phyloP scores from a whole-genome alignment of 2,888 invertebrate genomes.

The Cephus runcator region DNA sequence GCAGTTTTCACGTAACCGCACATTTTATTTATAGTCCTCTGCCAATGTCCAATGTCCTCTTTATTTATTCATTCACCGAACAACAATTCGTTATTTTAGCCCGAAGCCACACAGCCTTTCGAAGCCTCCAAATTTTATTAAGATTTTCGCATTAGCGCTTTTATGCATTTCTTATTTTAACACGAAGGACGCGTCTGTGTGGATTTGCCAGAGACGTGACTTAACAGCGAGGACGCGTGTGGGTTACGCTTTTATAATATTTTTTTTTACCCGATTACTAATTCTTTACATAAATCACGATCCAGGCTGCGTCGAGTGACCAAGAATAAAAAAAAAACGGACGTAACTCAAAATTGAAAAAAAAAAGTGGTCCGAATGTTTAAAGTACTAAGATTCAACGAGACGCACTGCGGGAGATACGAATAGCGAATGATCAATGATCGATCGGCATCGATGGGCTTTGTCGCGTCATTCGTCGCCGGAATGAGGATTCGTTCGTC shows the following conservation, averaged over 20 bases:
- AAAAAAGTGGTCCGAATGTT: background rate
- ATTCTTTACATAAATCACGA: background rate
- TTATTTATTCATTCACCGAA: conserved; percentile 10
- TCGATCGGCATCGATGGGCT: background rate
- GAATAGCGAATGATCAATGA: conserved; percentile 2
- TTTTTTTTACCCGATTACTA: background rate
- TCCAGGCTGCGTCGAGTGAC: background rate
- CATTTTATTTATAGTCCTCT: conserved; percentile 25
- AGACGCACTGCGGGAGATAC: background rate
- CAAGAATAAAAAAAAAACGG: background rate
- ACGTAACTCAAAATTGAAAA: background rate
- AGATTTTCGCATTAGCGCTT: background rate
- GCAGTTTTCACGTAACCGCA: conserved; percentile 32
- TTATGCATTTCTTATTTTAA: background rate
- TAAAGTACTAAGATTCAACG: background rate
- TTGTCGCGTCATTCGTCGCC: conserved; percentile 10
- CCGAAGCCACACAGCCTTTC: background rate
- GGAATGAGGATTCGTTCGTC: conserved; percentile 22
- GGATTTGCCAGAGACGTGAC: background rate
- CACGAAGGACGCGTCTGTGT: background rate
- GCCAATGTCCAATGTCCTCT: conserved; percentile 14
- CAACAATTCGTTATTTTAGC: background rate
- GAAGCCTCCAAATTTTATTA: background rate
- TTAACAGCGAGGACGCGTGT: background rate
- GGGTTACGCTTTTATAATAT: background rate